Conservation (phyloP, 2,113 vertebrate species). For the Macquaria ambigua region DNA sequence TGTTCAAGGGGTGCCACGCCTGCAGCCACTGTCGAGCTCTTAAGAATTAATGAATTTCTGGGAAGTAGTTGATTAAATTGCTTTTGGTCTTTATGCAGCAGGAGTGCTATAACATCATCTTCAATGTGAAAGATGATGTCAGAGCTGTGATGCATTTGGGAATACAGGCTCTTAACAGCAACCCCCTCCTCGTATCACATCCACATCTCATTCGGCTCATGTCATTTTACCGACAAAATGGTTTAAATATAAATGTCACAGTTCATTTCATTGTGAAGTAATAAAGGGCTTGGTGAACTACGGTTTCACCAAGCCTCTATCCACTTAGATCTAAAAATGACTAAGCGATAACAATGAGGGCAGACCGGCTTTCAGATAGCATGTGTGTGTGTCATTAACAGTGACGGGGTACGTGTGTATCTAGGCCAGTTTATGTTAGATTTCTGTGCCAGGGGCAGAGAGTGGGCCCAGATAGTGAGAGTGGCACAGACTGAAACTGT, state of each 20-base stretch:
- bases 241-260: constrained; percentile 1
- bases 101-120: constrained; percentile 10
- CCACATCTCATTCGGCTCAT: neutral
- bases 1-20: constrained; percentile 4
- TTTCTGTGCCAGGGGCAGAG: constrained; percentile 57
- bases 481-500: constrained; percentile 39
- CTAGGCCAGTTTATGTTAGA: constrained; percentile 64
- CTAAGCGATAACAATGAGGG: constrained; percentile 33
- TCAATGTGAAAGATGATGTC: constrained; percentile 33
- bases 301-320: constrained; percentile 12
- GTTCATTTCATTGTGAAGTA: constrained; percentile 14
- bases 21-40: constrained; percentile 20
- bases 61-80: constrained; percentile 38
- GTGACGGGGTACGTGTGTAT: constrained; percentile 35
- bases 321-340: constrained; percentile 26
- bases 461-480: constrained; percentile 35
- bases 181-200: neutral
- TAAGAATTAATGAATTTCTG: constrained; percentile 37
- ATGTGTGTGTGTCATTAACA: constrained; percentile 8
- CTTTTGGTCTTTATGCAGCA: constrained; percentile 14
- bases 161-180: constrained; percentile 27
- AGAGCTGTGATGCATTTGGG: constrained; percentile 29
- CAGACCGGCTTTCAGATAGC: constrained; percentile 27
- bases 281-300: neutral
- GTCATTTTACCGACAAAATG: neutral